phyloP scores from a whole-genome alignment of 1,140 invertebrate genomes.

The Trichomalopsis sarcophagae region DNA sequence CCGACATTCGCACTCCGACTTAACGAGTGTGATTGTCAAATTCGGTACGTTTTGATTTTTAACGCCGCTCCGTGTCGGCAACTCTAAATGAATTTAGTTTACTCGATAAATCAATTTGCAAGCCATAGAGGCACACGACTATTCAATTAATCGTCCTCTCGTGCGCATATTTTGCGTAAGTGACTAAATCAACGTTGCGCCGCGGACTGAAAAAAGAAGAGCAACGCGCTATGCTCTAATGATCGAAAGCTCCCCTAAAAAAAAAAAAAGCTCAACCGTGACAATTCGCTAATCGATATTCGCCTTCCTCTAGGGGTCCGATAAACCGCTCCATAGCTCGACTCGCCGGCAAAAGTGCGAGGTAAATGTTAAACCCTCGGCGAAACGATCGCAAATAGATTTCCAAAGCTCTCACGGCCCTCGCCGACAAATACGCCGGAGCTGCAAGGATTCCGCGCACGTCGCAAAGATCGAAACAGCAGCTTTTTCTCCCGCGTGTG shows the following conservation, averaged over 20 bases:
- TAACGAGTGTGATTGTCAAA: background rate
- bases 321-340: background rate
- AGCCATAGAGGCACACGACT: too few species aligned
- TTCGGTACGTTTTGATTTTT: background rate
- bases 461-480: constrained; percentile 4
- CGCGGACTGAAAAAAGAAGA: background rate
- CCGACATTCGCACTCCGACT: background rate
- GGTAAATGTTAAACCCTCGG: constrained; percentile 8
- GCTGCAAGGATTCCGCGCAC: constrained; percentile 14
- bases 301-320: background rate
- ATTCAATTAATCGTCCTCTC: too few species aligned
- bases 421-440: background rate
- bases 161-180: background rate
- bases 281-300: background rate
- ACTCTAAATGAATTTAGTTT: background rate
- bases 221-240: background rate
- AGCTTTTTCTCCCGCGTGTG: background rate
- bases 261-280: background rate
- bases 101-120: background rate
- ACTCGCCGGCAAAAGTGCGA: background rate
- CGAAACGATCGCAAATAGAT: constrained; percentile 35
- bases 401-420: constrained; percentile 7
- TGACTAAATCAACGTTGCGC: background rate
- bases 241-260: background rate
- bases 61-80: background rate